phyloP scores from a whole-genome alignment of 2,888 invertebrate genomes.

The Sialis lutaria region DNA sequence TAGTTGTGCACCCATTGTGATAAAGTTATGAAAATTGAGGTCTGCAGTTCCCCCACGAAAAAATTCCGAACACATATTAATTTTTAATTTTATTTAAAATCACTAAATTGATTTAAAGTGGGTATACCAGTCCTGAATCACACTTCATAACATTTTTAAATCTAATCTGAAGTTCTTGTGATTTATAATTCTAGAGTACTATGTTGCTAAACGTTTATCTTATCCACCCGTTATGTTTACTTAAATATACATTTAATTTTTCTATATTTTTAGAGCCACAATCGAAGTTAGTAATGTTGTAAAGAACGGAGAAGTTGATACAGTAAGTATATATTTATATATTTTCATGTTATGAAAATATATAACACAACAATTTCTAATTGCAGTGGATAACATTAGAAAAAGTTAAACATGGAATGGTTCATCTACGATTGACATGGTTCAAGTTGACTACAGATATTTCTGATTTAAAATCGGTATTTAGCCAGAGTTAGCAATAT shows the following conservation, averaged over 20 bases:
- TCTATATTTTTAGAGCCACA: constrained; percentile 38
- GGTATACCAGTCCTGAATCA: too few relatives aligned
- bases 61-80: too few relatives aligned
- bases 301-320: constrained; percentile 51
- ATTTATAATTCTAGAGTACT: too few relatives aligned
- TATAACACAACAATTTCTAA: constrained; percentile 6
- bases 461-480: constrained; percentile 54
- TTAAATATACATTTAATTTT: background rate
- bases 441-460: constrained; percentile 56
- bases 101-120: too few relatives aligned
- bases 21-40: too few relatives aligned
- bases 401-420: constrained; percentile 86
- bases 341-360: background rate
- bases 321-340: constrained; percentile 32
- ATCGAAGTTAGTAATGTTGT: constrained; percentile 53
- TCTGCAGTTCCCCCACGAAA: too few relatives aligned
- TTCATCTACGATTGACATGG: constrained; percentile 84
- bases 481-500: constrained; percentile 18
- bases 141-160: too few relatives aligned
- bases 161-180: too few relatives aligned
- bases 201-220: too few relatives aligned
- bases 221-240: too few relatives aligned
- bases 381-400: constrained; percentile 86
- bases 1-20: too few relatives aligned
- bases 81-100: too few relatives aligned